Evolutionary conservation across 1,140 invertebrate genomes (phyloP), one percentile per base, ranked within the genome.

Genomic region (Telenomus remus): DNA sequence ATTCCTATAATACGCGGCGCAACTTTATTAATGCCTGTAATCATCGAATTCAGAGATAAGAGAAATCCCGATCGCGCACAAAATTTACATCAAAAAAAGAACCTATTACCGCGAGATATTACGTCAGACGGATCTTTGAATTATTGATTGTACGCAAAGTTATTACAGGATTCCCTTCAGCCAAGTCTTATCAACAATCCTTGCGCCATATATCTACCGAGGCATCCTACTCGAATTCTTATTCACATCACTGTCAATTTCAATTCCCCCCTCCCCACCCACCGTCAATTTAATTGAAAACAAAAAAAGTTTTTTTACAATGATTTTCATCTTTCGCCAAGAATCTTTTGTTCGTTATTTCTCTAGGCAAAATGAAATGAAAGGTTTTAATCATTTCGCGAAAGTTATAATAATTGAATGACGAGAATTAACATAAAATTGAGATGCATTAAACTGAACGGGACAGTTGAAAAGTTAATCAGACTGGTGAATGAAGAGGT

Each of bases 31-130:
- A 71, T 64, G 68, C 13, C 42, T 37, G 55, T 53, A 71, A 57
- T 71, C 63, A 71, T 71, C 54, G 51, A 53, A 71, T 46, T 53
- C 16, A 35, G 47, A 71, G 59, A 64, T 71, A 71, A 71, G 46
- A 71, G 15, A 59, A 64, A 71, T 64, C 54, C 46, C 14, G 59
- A 50, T 50, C 39, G 19, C 47, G 46, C 44, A 11, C 50, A 49
- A 59, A 57, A 69, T 60, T 60, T 54, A 55, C 65, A 69, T 60
- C 42, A 12, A 56, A 69, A 69, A 69, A 43, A 55, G 37, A 60
- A 39, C 8, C 48, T 55, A 53, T 69, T 57, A 55, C 53, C 9
- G 10, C 6, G 6, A 37, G 33, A 57, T 59, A 54, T 61, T 51
- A 51, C 27, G 15, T 44, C 55, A 6, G 47, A 46, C 37, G 19